phyloP scores from a whole-genome alignment of 2,888 invertebrate genomes.

The Eupithecia dodoneata region DNA sequence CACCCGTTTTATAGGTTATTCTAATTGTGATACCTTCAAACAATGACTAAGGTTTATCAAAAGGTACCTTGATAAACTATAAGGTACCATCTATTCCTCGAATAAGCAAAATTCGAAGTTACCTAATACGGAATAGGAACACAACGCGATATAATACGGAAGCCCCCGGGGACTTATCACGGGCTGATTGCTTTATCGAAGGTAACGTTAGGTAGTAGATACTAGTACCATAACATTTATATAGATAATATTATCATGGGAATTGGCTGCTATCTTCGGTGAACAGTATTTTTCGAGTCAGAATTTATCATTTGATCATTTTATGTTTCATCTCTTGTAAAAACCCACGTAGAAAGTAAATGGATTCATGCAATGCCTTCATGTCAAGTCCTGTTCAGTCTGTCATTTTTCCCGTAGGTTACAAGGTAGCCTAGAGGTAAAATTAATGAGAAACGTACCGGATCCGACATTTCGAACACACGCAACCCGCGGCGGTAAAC shows the following conservation, averaged over 20 bases:
- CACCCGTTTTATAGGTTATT: background rate
- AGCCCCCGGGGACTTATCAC: conserved; percentile 38
- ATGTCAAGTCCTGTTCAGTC: background rate
- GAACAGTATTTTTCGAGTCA: background rate
- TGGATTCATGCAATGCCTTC: background rate
- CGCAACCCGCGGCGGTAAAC: conserved; percentile 47
- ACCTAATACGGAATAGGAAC: conserved; percentile 20
- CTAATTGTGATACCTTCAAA: background rate
- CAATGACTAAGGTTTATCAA: background rate
- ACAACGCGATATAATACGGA: conserved; percentile 32
- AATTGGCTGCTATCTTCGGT: conserved; percentile 17
- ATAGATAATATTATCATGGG: conserved; percentile 32
- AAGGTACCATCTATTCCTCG: background rate
- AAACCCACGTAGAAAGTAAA: background rate
- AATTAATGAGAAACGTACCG: conserved; percentile 49
- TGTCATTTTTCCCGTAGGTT: background rate
- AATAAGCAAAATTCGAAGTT: conserved; percentile 12
- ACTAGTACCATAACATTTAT: conserved; percentile 6
- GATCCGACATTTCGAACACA: conserved; percentile 47
- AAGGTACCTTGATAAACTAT: background rate
- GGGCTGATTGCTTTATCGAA: conserved; percentile 43
- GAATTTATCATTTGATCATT: background rate
- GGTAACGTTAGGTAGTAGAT: conserved; percentile 27
- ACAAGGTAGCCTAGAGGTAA: conserved; percentile 27
- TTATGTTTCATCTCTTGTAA: background rate